Evolutionary conservation across 2,888 invertebrate species (phyloP).

Genomic region (Pammene aurita): DNA sequence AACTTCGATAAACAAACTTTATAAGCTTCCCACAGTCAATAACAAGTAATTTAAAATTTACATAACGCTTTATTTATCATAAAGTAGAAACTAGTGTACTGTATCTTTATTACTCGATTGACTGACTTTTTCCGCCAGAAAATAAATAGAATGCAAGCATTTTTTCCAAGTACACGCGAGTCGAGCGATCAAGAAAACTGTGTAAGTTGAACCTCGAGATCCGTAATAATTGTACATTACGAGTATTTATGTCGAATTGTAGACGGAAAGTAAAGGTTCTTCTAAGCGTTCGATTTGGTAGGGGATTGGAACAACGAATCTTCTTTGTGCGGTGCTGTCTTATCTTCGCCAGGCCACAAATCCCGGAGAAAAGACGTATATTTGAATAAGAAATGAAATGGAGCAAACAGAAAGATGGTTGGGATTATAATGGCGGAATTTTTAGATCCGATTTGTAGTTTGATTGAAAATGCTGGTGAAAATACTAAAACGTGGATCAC

Average conservation of each 20-base stretch:
- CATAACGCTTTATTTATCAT: no score
- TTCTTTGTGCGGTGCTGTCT: not conserved
- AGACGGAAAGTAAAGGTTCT: not conserved
- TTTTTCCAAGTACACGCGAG: no score
- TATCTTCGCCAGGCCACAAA: conserved; percentile 1
- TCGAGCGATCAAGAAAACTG: no score
- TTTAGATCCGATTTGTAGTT: not conserved
- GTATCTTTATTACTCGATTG: not conserved
- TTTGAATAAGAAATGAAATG: conserved; percentile 27
- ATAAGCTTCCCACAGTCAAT: no score
- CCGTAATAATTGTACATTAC: not conserved
- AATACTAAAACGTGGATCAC: not conserved
- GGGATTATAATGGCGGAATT: not conserved
- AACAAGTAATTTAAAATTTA: no score
- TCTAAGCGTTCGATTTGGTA: not conserved
- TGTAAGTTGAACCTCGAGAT: not conserved
- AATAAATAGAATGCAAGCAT: not conserved
- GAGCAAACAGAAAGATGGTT: not conserved
- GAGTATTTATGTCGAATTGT: no score
- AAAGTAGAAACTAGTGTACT: not conserved
- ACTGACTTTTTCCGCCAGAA: not conserved
- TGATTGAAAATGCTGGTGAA: not conserved
- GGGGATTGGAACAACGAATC: not conserved
- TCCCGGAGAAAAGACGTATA: conserved; percentile 3
- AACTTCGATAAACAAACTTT: no score